A percentile compares a stretch with the other conserved stretches of the same genome.
These are phyloP conservation scores for Clytia hemisphaerica DNA, from an alignment of 30 jellyfish, hydroid and myxozoan species.

Conservation along the genomic window DNA sequence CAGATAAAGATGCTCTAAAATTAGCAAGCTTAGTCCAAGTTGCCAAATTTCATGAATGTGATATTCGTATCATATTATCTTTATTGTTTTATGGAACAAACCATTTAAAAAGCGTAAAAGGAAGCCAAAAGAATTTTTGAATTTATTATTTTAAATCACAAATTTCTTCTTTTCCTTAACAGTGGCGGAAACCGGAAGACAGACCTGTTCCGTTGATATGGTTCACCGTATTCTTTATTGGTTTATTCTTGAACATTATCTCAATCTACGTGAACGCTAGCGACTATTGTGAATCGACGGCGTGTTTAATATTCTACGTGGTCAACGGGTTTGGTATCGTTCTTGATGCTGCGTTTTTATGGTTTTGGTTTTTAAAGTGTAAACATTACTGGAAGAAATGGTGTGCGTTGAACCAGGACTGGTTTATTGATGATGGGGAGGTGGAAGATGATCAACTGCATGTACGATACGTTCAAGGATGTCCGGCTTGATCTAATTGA, in stretches of 20 bases:
- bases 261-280: constrained; percentile 92
- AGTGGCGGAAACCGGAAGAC: constrained; percentile 96
- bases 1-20: too few relatives aligned
- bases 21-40: too few relatives aligned
- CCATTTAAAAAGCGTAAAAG: too few relatives aligned
- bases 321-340: constrained; percentile 95
- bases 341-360: constrained; percentile 87
- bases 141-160: neutral
- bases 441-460: constrained; percentile 11
- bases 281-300: constrained; percentile 88
- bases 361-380: constrained; percentile 87
- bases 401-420: constrained; percentile 89
- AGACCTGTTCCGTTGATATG: constrained; percentile 85
- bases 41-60: too few relatives aligned
- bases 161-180: neutral
- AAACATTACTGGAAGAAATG: constrained; percentile 77
- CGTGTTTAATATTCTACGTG: constrained; percentile 87
- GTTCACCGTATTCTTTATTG: constrained; percentile 87
- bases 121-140: too few relatives aligned
- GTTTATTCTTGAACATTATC: constrained; percentile 63
- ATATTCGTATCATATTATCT: too few relatives aligned
- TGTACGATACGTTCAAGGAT: too few relatives aligned
- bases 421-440: constrained; percentile 61
- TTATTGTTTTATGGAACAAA: too few relatives aligned
- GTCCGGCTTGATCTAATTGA: too few relatives aligned